A percentile compares a stretch with the other conserved stretches of the same genome.
Evolutionary conservation across 2,888 invertebrate species (phyloP).

Genomic region (Pammene aurita): DNA sequence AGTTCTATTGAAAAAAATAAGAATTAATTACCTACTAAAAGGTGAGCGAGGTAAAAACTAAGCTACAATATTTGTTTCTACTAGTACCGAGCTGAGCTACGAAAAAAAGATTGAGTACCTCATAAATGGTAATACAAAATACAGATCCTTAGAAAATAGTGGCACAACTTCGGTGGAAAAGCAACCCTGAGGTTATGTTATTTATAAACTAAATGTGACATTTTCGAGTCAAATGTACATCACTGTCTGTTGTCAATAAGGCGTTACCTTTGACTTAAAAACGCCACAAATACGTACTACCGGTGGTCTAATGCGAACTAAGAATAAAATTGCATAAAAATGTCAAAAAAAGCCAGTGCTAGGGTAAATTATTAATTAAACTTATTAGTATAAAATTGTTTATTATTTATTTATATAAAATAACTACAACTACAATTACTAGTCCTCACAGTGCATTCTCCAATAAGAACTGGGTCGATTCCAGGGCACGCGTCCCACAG

Average conservation of each 20-base stretch:
- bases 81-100: not conserved
- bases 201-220: not conserved
- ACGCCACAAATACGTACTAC: not conserved
- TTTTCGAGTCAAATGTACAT: no score
- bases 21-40: not conserved
- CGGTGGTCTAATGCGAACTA: slow-evolving; percentile 1
- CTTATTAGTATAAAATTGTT: slow-evolving; percentile 10
- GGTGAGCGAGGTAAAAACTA: not conserved
- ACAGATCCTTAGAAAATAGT: no score
- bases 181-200: not conserved
- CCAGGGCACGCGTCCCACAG: slow-evolving; percentile 94
- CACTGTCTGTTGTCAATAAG: no score
- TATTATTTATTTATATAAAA: slow-evolving; percentile 7
- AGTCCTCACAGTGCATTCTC: slow-evolving; percentile 87
- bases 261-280: no score
- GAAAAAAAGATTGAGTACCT: not conserved
- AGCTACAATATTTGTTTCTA: not conserved
- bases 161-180: not conserved
- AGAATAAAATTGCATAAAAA: not conserved
- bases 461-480: slow-evolving; percentile 91
- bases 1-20: no score
- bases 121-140: no score
- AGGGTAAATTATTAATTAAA: slow-evolving; percentile 18
- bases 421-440: slow-evolving; percentile 3
- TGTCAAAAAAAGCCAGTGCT: not conserved